These are phyloP conservation scores for Augiades crinisus DNA, from an alignment of 2,888 invertebrate genomes.

Conservation along the genomic window DNA sequence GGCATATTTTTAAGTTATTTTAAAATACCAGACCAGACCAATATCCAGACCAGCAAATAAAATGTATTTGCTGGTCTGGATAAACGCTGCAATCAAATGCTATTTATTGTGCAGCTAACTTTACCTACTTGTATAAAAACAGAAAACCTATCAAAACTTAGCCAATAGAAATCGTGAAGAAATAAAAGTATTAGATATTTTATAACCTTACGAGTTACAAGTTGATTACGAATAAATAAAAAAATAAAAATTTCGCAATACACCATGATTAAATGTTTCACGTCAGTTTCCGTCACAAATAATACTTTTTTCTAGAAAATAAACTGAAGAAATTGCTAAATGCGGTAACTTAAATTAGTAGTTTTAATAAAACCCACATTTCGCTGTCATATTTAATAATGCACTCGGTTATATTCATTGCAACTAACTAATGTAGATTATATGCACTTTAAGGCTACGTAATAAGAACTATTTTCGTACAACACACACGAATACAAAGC, in stretches of 20 bases:
- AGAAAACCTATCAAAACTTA: too few relatives aligned
- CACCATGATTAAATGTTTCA: not conserved
- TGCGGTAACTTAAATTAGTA: slow-evolving; percentile 12
- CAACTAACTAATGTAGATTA: not conserved
- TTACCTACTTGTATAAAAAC: too few relatives aligned
- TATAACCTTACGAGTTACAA: too few relatives aligned
- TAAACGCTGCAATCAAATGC: too few relatives aligned
- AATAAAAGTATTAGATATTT: too few relatives aligned
- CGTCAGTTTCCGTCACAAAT: slow-evolving; percentile 4
- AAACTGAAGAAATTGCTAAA: not conserved
- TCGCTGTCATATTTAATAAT: slow-evolving; percentile 20
- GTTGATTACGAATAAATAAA: too few relatives aligned
- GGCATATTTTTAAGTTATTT: too few relatives aligned
- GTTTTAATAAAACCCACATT: slow-evolving; percentile 18
- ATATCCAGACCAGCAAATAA: too few relatives aligned
- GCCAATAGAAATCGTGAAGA: too few relatives aligned
- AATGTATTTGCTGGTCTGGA: too few relatives aligned
- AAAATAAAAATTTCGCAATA: not conserved
- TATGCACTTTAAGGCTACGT: not conserved
- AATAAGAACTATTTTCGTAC: slow-evolving; percentile 12
- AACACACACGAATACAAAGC: not conserved
- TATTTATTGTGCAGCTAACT: too few relatives aligned
- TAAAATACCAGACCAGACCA: too few relatives aligned
- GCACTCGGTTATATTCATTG: slow-evolving; percentile 8
- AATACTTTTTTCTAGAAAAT: not conserved